Base-by-base conservation (phyloP, 2,888 invertebrate genomes). In the Nephrocerus scutellatus region DNA sequence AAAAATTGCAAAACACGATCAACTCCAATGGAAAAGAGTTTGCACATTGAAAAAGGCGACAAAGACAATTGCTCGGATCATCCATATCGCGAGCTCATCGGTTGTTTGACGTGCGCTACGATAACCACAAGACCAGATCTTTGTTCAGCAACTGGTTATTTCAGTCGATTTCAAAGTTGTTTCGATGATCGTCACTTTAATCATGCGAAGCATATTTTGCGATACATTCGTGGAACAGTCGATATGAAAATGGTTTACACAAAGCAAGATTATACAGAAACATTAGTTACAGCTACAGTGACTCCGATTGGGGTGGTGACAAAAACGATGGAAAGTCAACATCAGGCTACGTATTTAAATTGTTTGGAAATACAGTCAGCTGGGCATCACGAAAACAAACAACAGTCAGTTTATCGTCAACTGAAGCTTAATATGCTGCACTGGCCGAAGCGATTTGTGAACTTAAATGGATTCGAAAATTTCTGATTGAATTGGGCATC, bases 301-400 rank as follows among this genome's bases (percentile, higher is more conserved):
- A 43, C 20, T 30, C 39, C 8, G 36, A 39, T 32, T 43, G 43
- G 38, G 38, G 28, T 19, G 34, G 38, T 15, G 41, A 45, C 21
- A n/a, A 35, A 16, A 39, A 21, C 12, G 42, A 46, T 34, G 35
- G 42, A 12, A 46, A 43, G 30, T 46, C 46, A 16, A 38, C 35
- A 19, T 38, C 41, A 5, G 37, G 37, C 12, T 38, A 31, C 35
- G 22, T 41, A 18, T 44, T 39, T 20, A 43, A 36, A 21, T 30
- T 43, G 12, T 47, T 44, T 40, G 37, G 40, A 15, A 31, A 36
- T 28, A 29, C 36, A 16, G 30, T 41, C n/a, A 29, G 23, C n/a
- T 31, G 31, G 31, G 19, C 19, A 14, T n/a, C n/a, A n/a, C n/a
- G n/a, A n/a, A n/a, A n/a, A n/a, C n/a, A n/a, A n/a, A n/a, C n/a